Evolutionary conservation across 2,797 vertebrate species (phyloP).

Genomic region (Sorex maritimensis): DNA sequence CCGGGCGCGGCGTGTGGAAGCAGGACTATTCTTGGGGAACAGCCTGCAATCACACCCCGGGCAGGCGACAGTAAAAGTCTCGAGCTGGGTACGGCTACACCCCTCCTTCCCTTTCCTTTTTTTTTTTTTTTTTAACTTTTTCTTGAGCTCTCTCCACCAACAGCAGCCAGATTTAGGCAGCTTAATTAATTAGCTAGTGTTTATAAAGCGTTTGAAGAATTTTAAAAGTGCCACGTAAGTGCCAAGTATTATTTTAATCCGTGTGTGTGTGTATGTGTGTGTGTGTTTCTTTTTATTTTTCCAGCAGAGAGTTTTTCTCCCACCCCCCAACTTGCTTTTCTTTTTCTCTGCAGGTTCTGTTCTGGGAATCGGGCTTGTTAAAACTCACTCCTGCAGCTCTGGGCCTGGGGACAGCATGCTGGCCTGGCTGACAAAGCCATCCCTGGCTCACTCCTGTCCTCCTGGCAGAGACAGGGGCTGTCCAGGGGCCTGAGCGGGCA

Average conservation of each 20-base stretch:
- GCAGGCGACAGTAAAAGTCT: conserved; percentile 76
- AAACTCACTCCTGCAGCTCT: conserved; percentile 40
- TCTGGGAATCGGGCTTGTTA: conserved; percentile 74
- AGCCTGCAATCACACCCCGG: conserved; percentile 69
- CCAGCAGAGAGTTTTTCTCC: conserved; percentile 45
- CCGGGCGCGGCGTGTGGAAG: not conserved
- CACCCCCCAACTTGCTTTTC: conserved; percentile 63
- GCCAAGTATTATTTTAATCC: conserved; percentile 88
- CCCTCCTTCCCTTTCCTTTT: conserved; percentile 22
- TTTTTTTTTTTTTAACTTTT: conserved; percentile 45
- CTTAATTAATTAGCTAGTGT: conserved; percentile 87
- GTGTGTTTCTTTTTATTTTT: conserved; percentile 50
- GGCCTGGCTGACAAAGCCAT: not conserved
- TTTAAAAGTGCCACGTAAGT: conserved; percentile 85
- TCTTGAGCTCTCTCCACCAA: conserved; percentile 79
- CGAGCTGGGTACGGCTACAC: conserved; percentile 48
- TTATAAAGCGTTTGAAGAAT: conserved; percentile 86
- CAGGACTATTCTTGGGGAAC: conserved; percentile 73
- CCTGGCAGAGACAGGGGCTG: not conserved
- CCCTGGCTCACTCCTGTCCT: conserved; percentile 16
- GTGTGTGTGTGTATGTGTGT: conserved; percentile 55
- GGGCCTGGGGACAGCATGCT: conserved; percentile 44
- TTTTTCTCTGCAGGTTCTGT: conserved; percentile 76
- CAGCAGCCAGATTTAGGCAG: conserved; percentile 81
- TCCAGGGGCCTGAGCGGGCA: not conserved